Conservation (phyloP, 2,888 invertebrate genomes). For the Cephonodes hylas region DNA sequence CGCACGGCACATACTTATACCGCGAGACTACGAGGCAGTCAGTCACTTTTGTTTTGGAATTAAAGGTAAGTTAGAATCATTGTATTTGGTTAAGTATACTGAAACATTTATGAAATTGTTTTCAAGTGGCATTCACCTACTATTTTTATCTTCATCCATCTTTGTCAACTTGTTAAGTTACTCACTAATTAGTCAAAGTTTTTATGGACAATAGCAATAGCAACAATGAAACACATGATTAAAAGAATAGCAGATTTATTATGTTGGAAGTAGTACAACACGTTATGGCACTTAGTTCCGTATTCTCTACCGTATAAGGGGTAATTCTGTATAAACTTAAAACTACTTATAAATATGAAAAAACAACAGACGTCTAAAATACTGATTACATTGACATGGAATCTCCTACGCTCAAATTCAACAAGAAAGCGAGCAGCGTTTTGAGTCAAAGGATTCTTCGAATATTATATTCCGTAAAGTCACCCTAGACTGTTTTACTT, state of each 20-base stretch:
- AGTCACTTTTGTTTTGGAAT: too few species aligned
- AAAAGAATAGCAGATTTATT: slow-evolving; percentile 48
- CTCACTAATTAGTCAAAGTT: not conserved
- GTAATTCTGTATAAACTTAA: slow-evolving; percentile 34
- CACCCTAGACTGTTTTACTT: not conserved
- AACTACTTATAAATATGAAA: slow-evolving; percentile 43
- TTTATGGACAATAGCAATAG: not conserved
- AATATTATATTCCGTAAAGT: not conserved
- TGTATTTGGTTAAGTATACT: too few species aligned
- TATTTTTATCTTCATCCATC: too few species aligned
- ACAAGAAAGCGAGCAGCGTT: slow-evolving; percentile 13
- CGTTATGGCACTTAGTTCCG: slow-evolving; percentile 72
- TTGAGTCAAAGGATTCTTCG: too few species aligned
- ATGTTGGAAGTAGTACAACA: slow-evolving; percentile 53
- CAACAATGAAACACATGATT: slow-evolving; percentile 11
- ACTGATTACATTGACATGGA: slow-evolving; percentile 54
- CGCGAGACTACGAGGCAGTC: too few species aligned
- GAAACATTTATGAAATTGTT: too few species aligned
- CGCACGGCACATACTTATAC: too few species aligned
- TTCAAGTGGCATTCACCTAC: too few species aligned
- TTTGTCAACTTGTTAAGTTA: not conserved
- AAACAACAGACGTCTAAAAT: slow-evolving; percentile 52
- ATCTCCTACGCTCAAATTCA: slow-evolving; percentile 15
- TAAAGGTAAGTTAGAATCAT: too few species aligned
- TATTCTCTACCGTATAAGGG: slow-evolving; percentile 34